phyloP scores from a whole-genome alignment of 2,888 invertebrate species.

The Meiosimyza platycephala region DNA sequence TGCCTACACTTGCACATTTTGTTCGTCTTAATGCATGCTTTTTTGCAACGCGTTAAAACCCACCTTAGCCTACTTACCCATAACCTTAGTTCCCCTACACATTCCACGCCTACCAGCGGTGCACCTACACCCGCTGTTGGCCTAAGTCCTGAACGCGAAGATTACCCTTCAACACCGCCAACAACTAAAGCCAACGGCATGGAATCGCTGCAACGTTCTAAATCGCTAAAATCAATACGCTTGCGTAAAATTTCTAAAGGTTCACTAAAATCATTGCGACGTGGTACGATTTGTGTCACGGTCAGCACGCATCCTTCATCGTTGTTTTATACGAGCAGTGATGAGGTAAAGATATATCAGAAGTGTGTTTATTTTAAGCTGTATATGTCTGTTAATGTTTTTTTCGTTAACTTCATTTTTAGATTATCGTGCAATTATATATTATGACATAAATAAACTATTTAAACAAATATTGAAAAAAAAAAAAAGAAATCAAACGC shows the following conservation, averaged over 20 bases:
- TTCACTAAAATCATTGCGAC: constrained; percentile 54
- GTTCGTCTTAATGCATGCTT: constrained; percentile 43
- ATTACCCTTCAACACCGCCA: constrained; percentile 11
- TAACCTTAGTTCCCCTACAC: constrained; percentile 28
- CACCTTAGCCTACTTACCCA: constrained; percentile 43
- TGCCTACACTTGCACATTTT: background rate
- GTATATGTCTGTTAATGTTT: no score
- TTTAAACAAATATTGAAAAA: no score
- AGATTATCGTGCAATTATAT: no score
- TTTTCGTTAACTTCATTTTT: no score
- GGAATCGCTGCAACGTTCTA: constrained; percentile 55
- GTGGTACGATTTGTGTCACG: constrained; percentile 55
- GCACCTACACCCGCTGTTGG: constrained; percentile 24
- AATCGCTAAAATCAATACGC: constrained; percentile 56
- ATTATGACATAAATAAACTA: no score
- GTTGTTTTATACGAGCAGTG: constrained; percentile 50
- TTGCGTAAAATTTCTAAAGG: constrained; percentile 56
- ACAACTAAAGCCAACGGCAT: constrained; percentile 39
- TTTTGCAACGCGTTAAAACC: constrained; percentile 47
- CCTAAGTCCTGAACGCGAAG: constrained; percentile 24
- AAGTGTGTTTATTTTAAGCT: background rate
- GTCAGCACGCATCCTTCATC: constrained; percentile 56
- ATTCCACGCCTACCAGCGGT: constrained; percentile 16
- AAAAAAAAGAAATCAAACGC: no score
- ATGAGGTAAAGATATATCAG: constrained; percentile 49